Evolutionary conservation across 2,797 vertebrate genomes (phyloP), one percentile per base, ranked within the genome.

Genomic region (Acipenser oxyrinchus): DNA sequence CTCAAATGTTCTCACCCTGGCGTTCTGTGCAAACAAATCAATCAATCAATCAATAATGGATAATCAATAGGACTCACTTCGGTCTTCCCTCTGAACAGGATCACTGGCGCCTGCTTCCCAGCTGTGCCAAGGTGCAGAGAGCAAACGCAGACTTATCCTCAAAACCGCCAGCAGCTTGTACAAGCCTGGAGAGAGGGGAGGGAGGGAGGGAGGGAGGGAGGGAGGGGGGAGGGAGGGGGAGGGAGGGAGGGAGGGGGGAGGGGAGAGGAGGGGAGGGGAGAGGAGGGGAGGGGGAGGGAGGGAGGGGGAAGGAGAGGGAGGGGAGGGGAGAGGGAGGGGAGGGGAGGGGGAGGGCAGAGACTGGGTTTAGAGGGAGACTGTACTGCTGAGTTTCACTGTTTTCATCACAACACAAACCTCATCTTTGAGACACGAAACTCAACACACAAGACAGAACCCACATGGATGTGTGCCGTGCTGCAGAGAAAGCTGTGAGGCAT

Each of bases 131-230:
- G 0, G 97, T 99, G 74, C 97, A 99, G 10, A 98, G 89, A 0
- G 96, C 97, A 60, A 93, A 98, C 0, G 96, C 97, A 51, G 95
- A 95, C 72, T 99, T 99, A 84, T 99, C 95, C 65, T 98, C 94
- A 82, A 94, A 99, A 6, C 95, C 96, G 15, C 90, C 37, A 99
- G 81, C 65, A 99, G 88, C 75, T 90, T 94, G 79, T 93, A 82
- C 73, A 99, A 81, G 7, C 97, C 96, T 99, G 69, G 6, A 58
- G 64, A 48, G 58, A 15, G 70, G 1, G 75, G 8, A n/a, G n/a
- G n/a, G 23, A 2, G 23, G 23, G 4, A 2, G 4, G 23, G 23
- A 37, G 23, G 23, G 3, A 37, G 23, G 23, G 23, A 37, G 23
- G 23, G 2, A 60, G 15, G 61, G 6, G 51, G 60, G 37, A 8